phyloP scores from a whole-genome alignment of 1,140 invertebrate genomes.

The Mesaphorura yosii region DNA sequence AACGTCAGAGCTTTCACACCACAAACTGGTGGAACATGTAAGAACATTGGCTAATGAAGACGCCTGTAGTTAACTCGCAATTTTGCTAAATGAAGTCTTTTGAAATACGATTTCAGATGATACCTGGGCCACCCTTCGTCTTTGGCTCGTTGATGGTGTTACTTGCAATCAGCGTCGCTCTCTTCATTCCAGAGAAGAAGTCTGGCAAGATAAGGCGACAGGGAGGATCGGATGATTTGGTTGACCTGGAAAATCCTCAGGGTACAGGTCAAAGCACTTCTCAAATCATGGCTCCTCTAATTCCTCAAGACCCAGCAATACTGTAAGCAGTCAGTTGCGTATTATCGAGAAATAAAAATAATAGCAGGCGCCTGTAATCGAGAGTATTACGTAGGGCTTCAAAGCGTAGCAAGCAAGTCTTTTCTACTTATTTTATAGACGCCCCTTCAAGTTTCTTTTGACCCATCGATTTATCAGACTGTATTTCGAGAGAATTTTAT shows the following conservation, averaged over 20 bases:
- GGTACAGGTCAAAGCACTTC: conserved; percentile 34
- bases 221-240: conserved; percentile 29
- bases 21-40: conserved; percentile 14
- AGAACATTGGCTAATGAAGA: conserved; percentile 8
- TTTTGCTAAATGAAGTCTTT: neutral
- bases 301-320: conserved; percentile 50
- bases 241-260: conserved; percentile 32
- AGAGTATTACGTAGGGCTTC: too few species aligned
- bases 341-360: neutral
- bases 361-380: neutral
- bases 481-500: too few species aligned
- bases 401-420: too few species aligned
- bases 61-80: neutral
- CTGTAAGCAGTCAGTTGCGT: conserved; percentile 17
- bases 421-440: too few species aligned
- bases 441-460: too few species aligned
- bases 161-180: conserved; percentile 80
- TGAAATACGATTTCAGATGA: conserved; percentile 57
- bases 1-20: conserved; percentile 9
- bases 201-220: conserved; percentile 36
- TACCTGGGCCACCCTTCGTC: conserved; percentile 99
- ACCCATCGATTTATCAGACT: too few species aligned
- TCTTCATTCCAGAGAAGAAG: conserved; percentile 71
- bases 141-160: conserved; percentile 95
- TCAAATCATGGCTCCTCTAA: conserved; percentile 55